Conservation (phyloP, 2,797 vertebrate genomes). For the Chanos chanos region DNA sequence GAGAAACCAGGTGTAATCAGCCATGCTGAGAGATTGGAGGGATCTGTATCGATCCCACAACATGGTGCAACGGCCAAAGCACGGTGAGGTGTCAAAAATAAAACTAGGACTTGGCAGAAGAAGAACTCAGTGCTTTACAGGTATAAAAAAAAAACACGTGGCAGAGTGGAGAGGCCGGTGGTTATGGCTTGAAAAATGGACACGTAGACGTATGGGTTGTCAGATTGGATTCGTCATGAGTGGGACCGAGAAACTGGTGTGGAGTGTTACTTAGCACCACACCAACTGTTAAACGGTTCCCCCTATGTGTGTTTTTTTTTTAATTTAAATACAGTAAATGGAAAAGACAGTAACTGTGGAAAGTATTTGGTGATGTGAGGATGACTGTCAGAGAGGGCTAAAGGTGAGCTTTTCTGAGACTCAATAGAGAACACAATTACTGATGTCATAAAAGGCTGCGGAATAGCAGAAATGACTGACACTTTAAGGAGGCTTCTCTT, state of each 20-base stretch:
- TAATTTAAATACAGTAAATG: no score
- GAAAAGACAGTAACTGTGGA: no score
- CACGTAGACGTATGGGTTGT: no score
- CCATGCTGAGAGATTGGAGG: background rate
- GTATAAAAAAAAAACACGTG: no score
- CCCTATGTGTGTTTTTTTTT: no score
- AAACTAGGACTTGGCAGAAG: background rate
- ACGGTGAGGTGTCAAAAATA: background rate
- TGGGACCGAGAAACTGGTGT: no score
- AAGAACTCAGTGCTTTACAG: background rate
- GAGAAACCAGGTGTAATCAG: background rate
- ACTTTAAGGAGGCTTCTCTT: background rate
- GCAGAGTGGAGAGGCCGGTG: background rate
- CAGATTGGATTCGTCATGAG: no score
- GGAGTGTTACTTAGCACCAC: no score
- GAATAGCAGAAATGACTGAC: background rate
- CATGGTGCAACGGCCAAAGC: background rate
- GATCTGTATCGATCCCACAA: background rate
- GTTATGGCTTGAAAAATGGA: slow-evolving; percentile 6
- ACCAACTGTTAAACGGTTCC: no score
- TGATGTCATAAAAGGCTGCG: background rate
- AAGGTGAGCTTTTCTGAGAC: background rate
- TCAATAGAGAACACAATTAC: no score
- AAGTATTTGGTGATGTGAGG: no score
- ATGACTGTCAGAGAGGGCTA: background rate